These are phyloP conservation scores for Camelus dromedarius DNA, from an alignment of 2,113 vertebrate species.

Conservation along the genomic window DNA sequence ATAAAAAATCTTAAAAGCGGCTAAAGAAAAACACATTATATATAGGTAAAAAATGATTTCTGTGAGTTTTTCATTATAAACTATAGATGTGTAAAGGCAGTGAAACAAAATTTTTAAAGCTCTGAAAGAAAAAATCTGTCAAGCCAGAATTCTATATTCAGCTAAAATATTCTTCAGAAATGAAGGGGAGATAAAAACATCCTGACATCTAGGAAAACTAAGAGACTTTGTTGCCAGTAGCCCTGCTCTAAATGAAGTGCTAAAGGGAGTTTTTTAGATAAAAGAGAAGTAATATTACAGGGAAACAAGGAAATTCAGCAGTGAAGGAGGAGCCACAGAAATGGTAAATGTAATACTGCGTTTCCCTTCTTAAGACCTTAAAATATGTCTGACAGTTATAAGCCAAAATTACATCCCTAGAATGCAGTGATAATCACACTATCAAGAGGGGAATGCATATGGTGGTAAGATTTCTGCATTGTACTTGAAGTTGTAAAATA, in stretches of 20 bases:
- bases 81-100: not conserved
- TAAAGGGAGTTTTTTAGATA: not conserved
- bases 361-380: not conserved
- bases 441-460: not conserved
- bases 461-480: not conserved
- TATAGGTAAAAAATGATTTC: not conserved
- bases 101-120: not conserved
- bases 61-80: not conserved
- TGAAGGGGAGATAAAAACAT: not conserved
- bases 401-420: not conserved
- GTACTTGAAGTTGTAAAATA: not conserved
- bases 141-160: not conserved
- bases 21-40: not conserved
- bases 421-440: not conserved
- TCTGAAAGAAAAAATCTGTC: not conserved
- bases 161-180: not conserved
- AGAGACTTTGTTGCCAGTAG: not conserved
- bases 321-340: not conserved
- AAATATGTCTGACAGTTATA: not conserved
- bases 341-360: not conserved
- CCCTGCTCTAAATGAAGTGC: not conserved
- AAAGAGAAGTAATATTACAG: not conserved
- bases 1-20: not conserved
- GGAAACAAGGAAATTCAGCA: not conserved
- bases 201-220: not conserved